Base-by-base conservation (phyloP, 2,888 invertebrate species). In the Hemistola chrysoprasaria region DNA sequence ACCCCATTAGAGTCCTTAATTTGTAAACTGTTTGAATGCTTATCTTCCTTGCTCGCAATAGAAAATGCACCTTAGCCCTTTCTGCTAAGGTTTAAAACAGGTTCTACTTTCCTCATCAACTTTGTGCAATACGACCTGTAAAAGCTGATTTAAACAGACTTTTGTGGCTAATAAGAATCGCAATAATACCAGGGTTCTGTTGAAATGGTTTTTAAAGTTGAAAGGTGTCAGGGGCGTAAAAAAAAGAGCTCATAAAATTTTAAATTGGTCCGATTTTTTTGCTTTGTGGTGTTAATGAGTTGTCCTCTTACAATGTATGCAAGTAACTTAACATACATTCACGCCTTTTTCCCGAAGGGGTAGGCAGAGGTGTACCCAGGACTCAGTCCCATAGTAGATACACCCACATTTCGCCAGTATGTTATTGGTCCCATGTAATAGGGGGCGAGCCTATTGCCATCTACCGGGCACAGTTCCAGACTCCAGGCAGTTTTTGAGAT, bases 1-100 rank as follows among this genome's bases (percentile, higher is more conserved):
- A 66, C 62, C 65, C 61, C 67, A 69, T 72, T 68, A 71, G 63
- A 52, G 65, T 64, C 74, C 67, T 77, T 71, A 70, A 76, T 76
- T 77, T 74, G 69, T 69, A 59, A 62, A 50, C 54, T 46, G 52
- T 58, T 50, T 38, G 25, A 44, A 33, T 38, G 43, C 44, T 56
- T 53, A 50, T 50, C 53, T 51, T 7, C n/a, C 0, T 7, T 10
- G 11, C 9, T 20, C 6, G 4, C 27, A 30, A 34, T 16, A 38
- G 1, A 41, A 50, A 44, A 11, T 11, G 6, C 22, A 31, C 46
- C 36, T 24, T 45, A 48, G 6, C 0, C 0, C 22, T 23, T 3
- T 2, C 0, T 6, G 8, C 22, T 37, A 45, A 33, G 30, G 21
- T 11, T 4, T 25, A 37, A 26, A 20, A 9, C 22, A 1, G 6